Evolutionary conservation across 2,888 invertebrate species (phyloP).

Genomic region (Lomographa bimaculata): DNA sequence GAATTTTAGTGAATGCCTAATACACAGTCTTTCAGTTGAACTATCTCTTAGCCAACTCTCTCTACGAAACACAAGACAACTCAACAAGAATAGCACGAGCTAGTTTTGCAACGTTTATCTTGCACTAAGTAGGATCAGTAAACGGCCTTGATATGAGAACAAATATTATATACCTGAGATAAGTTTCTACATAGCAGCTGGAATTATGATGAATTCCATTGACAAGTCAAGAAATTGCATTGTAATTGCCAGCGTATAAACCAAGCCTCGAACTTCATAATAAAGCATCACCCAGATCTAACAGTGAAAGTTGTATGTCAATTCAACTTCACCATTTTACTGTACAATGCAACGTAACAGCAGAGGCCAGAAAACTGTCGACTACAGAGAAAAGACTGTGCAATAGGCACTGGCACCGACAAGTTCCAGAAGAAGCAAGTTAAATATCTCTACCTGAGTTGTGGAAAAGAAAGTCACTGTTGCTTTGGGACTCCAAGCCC

Average conservation of each 20-base stretch:
- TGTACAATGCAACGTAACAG: conserved; percentile 5
- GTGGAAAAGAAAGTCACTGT: conserved; percentile 2
- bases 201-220: too few species aligned
- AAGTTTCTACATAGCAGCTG: too few species aligned
- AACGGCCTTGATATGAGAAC: too few species aligned
- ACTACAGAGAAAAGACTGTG: conserved; percentile 7
- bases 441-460: too few species aligned
- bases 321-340: conserved; percentile 2
- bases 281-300: too few species aligned
- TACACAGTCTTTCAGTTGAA: conserved; percentile 8
- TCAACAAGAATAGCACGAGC: too few species aligned
- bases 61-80: conserved; percentile 4
- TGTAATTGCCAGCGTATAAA: too few species aligned
- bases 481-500: conserved; percentile 31
- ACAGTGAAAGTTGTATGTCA: too few species aligned
- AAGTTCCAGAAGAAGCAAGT: too few species aligned
- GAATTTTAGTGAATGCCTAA: conserved; percentile 3
- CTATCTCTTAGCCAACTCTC: not conserved
- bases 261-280: too few species aligned
- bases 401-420: not conserved
- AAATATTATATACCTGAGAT: too few species aligned
- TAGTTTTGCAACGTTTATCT: conserved; percentile 1
- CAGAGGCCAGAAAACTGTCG: not conserved
- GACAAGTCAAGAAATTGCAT: too few species aligned
- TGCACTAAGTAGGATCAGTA: conserved; percentile 3